A percentile compares a stretch with the other conserved stretches of the same genome.
Conservation (phyloP, 1,140 invertebrate genomes). For the Scaptomyza montana region DNA sequence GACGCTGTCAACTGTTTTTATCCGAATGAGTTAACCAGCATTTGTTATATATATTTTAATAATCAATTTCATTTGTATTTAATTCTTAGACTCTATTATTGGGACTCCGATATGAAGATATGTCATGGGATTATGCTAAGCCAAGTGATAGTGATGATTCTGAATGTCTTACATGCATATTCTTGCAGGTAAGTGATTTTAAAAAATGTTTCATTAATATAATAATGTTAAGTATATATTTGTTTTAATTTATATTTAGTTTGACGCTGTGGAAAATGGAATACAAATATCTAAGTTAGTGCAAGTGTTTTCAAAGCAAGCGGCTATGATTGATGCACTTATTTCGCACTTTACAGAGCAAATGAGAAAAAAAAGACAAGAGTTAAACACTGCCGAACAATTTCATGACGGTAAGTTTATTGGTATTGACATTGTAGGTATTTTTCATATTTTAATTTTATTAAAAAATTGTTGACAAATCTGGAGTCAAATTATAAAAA, state of each 20-base stretch:
- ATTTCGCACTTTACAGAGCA: slow-evolving; percentile 92
- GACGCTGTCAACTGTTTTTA: too few species aligned
- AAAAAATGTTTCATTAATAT: not conserved
- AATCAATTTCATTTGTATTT: not conserved
- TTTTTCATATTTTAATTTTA: too few species aligned
- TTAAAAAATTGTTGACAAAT: too few species aligned
- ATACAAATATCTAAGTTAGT: slow-evolving; percentile 91
- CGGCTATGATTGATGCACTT: slow-evolving; percentile 95
- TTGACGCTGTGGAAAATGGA: slow-evolving; percentile 93
- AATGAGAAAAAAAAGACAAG: slow-evolving; percentile 68
- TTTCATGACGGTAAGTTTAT: slow-evolving; percentile 81
- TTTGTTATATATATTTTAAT: too few species aligned
- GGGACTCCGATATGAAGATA: slow-evolving; percentile 93
- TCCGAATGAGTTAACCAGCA: too few species aligned
- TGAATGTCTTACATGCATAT: slow-evolving; percentile 94
- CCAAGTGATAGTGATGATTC: slow-evolving; percentile 93
- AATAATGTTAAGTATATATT: not conserved
- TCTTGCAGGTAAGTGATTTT: slow-evolving; percentile 86
- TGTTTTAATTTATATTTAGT: slow-evolving; percentile 84
- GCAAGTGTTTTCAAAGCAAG: slow-evolving; percentile 95
- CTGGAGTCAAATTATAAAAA: too few species aligned
- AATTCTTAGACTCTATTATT: slow-evolving; percentile 90
- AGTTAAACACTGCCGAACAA: slow-evolving; percentile 84
- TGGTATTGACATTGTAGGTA: too few species aligned
- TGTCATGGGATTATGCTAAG: slow-evolving; percentile 95